These are phyloP conservation scores for Pararge aegeria DNA, from an alignment of 1,140 invertebrate species.

Conservation along the genomic window DNA sequence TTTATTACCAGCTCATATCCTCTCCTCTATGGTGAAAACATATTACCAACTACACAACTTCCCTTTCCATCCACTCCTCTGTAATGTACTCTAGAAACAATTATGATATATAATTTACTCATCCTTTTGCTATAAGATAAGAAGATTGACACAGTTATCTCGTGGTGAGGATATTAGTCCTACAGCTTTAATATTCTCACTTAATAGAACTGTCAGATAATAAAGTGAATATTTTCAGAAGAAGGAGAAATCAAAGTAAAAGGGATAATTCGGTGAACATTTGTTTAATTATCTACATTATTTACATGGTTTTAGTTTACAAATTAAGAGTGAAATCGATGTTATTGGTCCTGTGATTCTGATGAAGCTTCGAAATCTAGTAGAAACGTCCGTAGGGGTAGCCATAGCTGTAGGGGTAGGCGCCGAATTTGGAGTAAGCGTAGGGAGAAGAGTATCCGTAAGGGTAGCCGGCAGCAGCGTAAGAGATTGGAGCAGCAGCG, in stretches of 20 bases:
- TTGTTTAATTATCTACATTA: slow-evolving; percentile 35
- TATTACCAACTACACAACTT: too few species aligned
- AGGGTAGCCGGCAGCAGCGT: slow-evolving; percentile 9
- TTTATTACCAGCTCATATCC: too few species aligned
- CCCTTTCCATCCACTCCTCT: too few species aligned
- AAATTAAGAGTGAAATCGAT: slow-evolving; percentile 9
- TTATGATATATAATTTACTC: too few species aligned
- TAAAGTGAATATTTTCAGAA: too few species aligned
- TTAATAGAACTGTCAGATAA: too few species aligned
- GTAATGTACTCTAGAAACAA: too few species aligned
- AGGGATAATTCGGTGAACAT: slow-evolving; percentile 10
- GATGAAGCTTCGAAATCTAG: slow-evolving; percentile 12
- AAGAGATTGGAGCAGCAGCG: slow-evolving; percentile 11
- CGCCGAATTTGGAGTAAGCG: slow-evolving; percentile 24
- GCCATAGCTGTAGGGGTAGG: slow-evolving; percentile 31
- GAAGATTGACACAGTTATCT: too few species aligned
- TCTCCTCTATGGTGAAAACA: too few species aligned
- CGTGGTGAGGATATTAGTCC: too few species aligned
- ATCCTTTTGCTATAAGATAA: too few species aligned
- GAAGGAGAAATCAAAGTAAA: slow-evolving; percentile 4
- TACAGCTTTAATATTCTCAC: too few species aligned
- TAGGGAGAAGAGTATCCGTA: slow-evolving; percentile 11
- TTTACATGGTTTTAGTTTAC: slow-evolving; percentile 34
- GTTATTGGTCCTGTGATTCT: slow-evolving; percentile 9
- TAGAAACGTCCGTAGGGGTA: slow-evolving; percentile 30